phyloP scores from a whole-genome alignment of 2,113 vertebrate species.

The Chunga burmeisteri region DNA sequence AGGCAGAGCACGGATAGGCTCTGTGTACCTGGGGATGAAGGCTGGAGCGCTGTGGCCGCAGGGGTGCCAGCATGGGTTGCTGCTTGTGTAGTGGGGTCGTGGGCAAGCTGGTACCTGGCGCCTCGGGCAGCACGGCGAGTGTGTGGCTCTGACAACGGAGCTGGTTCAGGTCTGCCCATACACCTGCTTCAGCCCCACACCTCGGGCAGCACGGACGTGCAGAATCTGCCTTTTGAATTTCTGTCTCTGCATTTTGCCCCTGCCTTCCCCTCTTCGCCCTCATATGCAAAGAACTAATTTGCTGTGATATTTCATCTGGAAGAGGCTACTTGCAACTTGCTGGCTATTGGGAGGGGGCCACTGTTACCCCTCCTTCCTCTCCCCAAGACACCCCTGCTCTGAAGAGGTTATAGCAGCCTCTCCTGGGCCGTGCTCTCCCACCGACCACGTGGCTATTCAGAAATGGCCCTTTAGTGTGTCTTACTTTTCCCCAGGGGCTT shows the following conservation, averaged over 20 bases:
- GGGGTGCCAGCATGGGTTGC: not conserved
- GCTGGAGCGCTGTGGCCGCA: not conserved
- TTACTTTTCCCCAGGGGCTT: not conserved
- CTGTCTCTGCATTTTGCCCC: not conserved
- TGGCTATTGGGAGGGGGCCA: not conserved
- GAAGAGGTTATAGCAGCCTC: not conserved
- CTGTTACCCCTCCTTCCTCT: not conserved
- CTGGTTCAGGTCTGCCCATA: not conserved
- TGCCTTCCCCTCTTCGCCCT: not conserved
- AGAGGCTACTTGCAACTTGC: not conserved
- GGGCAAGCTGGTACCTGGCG: not conserved
- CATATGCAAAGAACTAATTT: not conserved
- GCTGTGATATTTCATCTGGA: not conserved
- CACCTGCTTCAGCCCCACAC: not conserved
- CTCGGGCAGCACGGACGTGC: not conserved
- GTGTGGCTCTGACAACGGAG: not conserved
- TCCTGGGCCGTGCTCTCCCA: not conserved
- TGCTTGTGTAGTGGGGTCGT: rapidly evolving
- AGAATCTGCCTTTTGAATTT: not conserved
- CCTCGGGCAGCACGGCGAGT: not conserved
- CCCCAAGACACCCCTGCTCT: not conserved
- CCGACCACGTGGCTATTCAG: not conserved
- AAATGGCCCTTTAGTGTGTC: not conserved
- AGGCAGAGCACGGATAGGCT: not conserved
- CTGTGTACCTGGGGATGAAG: not conserved